Evolutionary conservation across 2,888 invertebrate genomes (phyloP), one percentile per base, ranked within the genome.

Genomic region (Dynastes hyllus): DNA sequence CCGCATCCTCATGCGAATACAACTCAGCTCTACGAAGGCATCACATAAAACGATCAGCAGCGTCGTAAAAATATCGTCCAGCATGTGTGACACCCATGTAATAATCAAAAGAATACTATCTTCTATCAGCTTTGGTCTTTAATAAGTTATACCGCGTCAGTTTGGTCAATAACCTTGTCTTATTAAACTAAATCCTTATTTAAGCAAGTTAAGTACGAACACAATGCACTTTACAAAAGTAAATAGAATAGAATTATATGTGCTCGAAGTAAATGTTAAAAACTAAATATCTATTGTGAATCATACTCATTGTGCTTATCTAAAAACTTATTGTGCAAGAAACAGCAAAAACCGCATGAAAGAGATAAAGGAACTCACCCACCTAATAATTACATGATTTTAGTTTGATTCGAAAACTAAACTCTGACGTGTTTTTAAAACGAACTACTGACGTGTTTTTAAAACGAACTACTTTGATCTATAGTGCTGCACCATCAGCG

Each of bases 1-100:
- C 82, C 82, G 81, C 79, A 80, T 76, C 75, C 81, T 81, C 80
- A 82, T 80, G 80, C 80, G 84, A 82, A 80, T 81, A 80, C 80
- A 77, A 69, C 78, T 69, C 70, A 79, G 37, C 66, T 40, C 76
- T 65, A 67, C 53, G 16, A 63, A 8, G 45, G 22, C 55, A 69
- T 32, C 69, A 8, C 37, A 75, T 75, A 75, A 58, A 75, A 45
- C 61, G 61, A 75, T 63, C 61, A 73, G 61, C 61, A 50, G 45
- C 45, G 29, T 75, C 73, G 73, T 75, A 75, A 61, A 61, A 75
- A 61, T 40, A 27, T 27, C 11, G 22, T 61, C 37, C 11, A 16
- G 67, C 29, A 69, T 69, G 69, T 51, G 69, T 22, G 69, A 51
- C 29, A 51, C 50, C 69, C 51, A 51, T 69, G 27, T 51, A 69